Percentiles rank a stretch among this genome's conserved stretches.
These are phyloP conservation scores for Amphibalanus amphitrite DNA, from an alignment of 1,140 invertebrate genomes.

Conservation along the genomic window DNA sequence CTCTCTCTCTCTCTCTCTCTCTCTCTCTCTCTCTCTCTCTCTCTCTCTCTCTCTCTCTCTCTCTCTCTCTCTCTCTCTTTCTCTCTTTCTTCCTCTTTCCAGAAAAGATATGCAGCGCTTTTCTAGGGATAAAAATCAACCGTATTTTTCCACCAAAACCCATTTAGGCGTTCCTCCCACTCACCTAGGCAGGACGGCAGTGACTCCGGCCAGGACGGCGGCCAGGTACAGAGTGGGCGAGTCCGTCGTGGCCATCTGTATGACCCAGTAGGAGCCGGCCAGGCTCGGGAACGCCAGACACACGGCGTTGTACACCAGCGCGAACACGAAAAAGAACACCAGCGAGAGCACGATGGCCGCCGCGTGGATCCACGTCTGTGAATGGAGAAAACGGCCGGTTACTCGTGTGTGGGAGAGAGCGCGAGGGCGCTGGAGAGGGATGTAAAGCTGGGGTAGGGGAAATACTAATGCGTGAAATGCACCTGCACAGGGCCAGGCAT, in stretches of 20 bases:
- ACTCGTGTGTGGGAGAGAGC: not conserved
- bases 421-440: not conserved
- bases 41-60: too few relatives aligned
- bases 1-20: too few relatives aligned
- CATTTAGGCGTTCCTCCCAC: too few relatives aligned
- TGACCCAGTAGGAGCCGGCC: conserved; percentile 69
- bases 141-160: too few relatives aligned
- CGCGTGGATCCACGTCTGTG: conserved; percentile 72
- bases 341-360: conserved; percentile 57
- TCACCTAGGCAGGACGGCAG: too few relatives aligned
- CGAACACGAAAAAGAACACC: conserved; percentile 62
- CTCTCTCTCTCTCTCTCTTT: too few relatives aligned
- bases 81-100: too few relatives aligned
- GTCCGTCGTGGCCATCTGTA: conserved; percentile 51
- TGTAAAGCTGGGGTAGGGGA: conserved; percentile 10
- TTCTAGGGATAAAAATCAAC: too few relatives aligned
- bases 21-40: too few relatives aligned
- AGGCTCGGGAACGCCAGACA: conserved; percentile 59
- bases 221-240: conserved; percentile 62
- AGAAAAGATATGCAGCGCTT: too few relatives aligned
- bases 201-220: conserved; percentile 50
- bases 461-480: conserved; percentile 11
- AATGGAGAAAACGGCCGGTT: conserved; percentile 19
- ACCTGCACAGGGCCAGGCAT: conserved; percentile 4
- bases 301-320: conserved; percentile 59